Evolutionary conservation across 2,113 vertebrate species (phyloP), one percentile per base, ranked within the genome.

Genomic region (Corythornis cristatus): DNA sequence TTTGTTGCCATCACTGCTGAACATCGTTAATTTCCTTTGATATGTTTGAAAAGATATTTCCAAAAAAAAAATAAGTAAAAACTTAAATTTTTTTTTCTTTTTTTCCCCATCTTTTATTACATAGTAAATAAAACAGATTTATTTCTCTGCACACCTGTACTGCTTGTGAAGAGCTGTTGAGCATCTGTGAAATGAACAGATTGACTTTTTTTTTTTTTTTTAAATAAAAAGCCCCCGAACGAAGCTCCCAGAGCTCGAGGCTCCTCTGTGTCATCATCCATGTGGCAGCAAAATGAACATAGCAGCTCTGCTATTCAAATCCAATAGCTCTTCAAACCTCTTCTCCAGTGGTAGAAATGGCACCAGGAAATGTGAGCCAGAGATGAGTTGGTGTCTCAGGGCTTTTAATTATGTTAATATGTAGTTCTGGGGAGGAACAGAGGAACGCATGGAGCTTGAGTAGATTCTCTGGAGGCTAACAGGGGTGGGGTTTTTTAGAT

Each of bases 111-210:
- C 54, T 46, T 88, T 85, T 77, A 87, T 92, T 91, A 62, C 64
- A 25, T 15, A 58, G 40, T 78, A 96, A 96, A 95, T 79, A 95
- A 96, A 96, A 37, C 50, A 79, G 75, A 93, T 95, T 96, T 94
- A 91, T 91, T 93, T 89, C 79, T 74, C 46, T 33, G 26, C 75
- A 71, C 82, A 90, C 91, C 87, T 94, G 93, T 80, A 74, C 89
- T 89, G 45, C 56, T 89, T 74, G 82, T 88, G 71, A 91, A 85
- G 78, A 74, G 84, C 90, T 92, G 66, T 62, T 56, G 86, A 90
- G 46, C 58, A 79, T 61, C 89, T 92, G 95, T 29, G 90, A 87
- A 88, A 79, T 28, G 62, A 94, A 87, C 81, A 95, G 86, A 62
- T 92, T 92, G 77, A 4, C 58, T 81, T 16, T 80, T 61, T 9